Evolutionary conservation across 2,888 invertebrate genomes (phyloP), one percentile per base, ranked within the genome.

Genomic region (Micoletzkya japonica): DNA sequence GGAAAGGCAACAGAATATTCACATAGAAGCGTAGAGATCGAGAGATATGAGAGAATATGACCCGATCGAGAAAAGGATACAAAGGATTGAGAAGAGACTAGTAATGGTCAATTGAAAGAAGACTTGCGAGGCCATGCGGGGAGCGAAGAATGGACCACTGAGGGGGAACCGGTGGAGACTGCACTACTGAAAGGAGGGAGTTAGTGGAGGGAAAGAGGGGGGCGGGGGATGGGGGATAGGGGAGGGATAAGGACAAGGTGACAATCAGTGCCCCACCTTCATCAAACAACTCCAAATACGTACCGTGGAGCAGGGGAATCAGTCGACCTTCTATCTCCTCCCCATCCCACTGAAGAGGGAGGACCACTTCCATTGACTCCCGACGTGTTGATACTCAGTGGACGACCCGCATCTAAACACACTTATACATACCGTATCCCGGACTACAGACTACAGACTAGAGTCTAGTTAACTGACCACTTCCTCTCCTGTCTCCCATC

Each of bases 361-460:
- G 68, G 68, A 0, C 68, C 68, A 44, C 68, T 68, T 10, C 68
- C 68, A 49, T 68, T 68, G 30, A 49, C 39, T 2, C 30, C 57
- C 10, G 30, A 32, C 2, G 68, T 68, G 44, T 34, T 58, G 28
- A 68, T 49, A 2, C 44, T 44, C 28, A 68, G 58, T 1, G 68
- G 68, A 6, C 64, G 64, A 20, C 28, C 37, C 54, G 36, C 24
- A 26, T 66, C 64, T 66, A 44, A 44, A 44, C 44, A 14, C 10
- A 14, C 44, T 14, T 44, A 20, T 44, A 44, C 44, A 44, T 44
- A 44, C 44, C 10, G 20, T 44, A 14, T 10, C 20, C 20, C 44
- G 20, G 20, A 44, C n/a, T n/a, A n/a, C n/a, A n/a, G n/a, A n/a
- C n/a, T n/a, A n/a, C n/a, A n/a, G n/a, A n/a, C n/a, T n/a, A n/a